Conservation (phyloP, 2,113 vertebrate species). For the Meriones unguiculatus region DNA sequence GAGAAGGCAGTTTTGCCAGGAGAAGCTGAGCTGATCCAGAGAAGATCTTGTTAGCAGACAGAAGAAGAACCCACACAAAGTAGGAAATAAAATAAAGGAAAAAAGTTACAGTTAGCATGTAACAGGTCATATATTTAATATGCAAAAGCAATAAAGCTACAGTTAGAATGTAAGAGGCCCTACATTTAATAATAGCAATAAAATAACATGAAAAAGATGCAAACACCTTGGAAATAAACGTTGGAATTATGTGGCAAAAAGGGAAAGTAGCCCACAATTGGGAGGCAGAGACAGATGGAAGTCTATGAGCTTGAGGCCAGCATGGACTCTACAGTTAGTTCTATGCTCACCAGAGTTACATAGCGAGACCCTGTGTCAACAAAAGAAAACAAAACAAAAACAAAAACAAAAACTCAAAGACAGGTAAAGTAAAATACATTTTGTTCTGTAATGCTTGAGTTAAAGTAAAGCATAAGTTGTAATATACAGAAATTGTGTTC, state of each 20-base stretch:
- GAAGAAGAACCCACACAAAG: too few species aligned
- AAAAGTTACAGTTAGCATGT: too few species aligned
- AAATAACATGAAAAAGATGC: not conserved
- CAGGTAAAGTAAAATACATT: not conserved
- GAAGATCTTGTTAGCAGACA: too few species aligned
- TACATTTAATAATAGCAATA: not conserved
- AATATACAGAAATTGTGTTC: constrained; percentile 11
- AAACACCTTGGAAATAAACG: not conserved
- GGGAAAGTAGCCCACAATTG: not conserved
- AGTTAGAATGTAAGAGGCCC: not conserved
- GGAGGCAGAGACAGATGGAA: not conserved
- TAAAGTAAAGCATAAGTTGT: not conserved
- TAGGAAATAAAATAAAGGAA: too few species aligned
- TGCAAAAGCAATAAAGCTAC: too few species aligned
- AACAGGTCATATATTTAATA: too few species aligned
- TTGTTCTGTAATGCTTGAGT: not conserved
- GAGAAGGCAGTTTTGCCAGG: too few species aligned
- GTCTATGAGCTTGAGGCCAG: not conserved
- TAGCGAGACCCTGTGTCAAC: not conserved
- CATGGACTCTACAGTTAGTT: not conserved
- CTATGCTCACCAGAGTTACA: not conserved
- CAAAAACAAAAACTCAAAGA: not conserved
- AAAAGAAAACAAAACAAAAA: not conserved
- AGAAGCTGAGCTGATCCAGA: too few species aligned
- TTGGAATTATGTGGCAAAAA: not conserved